Evolutionary conservation across 2,113 vertebrate genomes (phyloP).

Genomic region (Acrocephalus arundinaceus): DNA sequence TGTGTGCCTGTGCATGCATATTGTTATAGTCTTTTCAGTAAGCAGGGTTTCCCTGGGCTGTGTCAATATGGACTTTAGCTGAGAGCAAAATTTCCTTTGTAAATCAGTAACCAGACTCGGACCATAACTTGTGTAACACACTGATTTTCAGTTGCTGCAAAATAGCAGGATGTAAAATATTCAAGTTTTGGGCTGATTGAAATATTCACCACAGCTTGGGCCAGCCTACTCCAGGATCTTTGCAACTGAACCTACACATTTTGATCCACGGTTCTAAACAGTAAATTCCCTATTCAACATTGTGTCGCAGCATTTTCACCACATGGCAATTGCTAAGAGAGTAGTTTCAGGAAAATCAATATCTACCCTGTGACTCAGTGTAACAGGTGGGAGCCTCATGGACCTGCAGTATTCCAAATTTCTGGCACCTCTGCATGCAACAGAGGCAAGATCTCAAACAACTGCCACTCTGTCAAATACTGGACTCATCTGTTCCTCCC

Average conservation of each 20-base stretch:
- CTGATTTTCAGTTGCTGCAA: neutral
- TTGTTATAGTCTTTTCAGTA: neutral
- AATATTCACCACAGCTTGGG: neutral
- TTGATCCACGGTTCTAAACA: neutral
- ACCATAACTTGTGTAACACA: neutral
- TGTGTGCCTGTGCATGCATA: neutral
- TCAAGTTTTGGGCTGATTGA: neutral
- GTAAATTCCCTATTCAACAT: neutral
- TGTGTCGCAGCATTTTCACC: neutral
- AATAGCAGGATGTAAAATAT: neutral
- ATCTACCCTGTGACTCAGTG: neutral
- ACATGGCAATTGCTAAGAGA: neutral
- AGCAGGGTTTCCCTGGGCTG: neutral
- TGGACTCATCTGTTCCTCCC: neutral
- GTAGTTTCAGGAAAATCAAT: neutral
- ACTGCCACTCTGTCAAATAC: neutral
- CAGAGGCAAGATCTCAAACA: neutral
- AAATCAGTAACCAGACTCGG: slow-evolving; percentile 24
- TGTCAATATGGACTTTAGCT: slow-evolving; percentile 41
- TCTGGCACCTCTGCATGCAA: neutral
- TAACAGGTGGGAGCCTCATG: neutral
- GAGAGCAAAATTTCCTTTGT: neutral
- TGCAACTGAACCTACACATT: neutral
- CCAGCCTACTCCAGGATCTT: neutral
- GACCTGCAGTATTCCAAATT: neutral